Conservation (phyloP, 2,797 vertebrate genomes). For the Parauchenoglanis ngamensis region DNA sequence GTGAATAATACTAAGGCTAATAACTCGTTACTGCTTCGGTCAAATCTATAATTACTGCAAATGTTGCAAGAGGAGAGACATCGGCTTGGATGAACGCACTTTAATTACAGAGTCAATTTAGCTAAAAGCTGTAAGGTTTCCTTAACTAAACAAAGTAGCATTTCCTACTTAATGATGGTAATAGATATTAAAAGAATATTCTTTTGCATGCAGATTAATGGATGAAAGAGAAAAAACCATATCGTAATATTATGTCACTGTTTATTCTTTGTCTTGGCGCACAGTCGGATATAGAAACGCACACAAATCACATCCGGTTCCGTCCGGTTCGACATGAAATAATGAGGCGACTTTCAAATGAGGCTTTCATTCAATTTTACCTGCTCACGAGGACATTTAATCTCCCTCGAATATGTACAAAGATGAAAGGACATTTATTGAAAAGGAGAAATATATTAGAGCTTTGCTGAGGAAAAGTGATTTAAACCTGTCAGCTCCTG, state of each 20-base stretch:
- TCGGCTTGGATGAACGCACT: not conserved
- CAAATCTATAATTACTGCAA: conserved; percentile 22
- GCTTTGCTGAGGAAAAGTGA: conserved; percentile 52
- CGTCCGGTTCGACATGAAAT: conserved; percentile 40
- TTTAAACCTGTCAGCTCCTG: conserved; percentile 59
- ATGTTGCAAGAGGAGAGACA: not conserved
- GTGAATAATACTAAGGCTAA: conserved; percentile 6
- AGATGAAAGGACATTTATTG: conserved; percentile 48
- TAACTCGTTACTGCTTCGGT: conserved; percentile 9
- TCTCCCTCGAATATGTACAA: conserved; percentile 56
- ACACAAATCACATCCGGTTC: conserved; percentile 18
- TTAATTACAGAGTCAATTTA: conserved; percentile 4
- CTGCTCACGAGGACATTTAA: conserved; percentile 56
- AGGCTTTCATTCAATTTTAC: conserved; percentile 57
- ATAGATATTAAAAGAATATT: conserved; percentile 15
- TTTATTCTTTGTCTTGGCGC: not conserved
- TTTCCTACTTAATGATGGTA: conserved; percentile 8
- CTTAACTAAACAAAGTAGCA: conserved; percentile 17
- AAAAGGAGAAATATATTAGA: conserved; percentile 50
- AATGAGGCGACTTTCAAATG: conserved; percentile 58
- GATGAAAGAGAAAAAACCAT: not conserved
- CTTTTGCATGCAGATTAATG: conserved; percentile 40
- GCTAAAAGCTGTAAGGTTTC: conserved; percentile 10
- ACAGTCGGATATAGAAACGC: conserved; percentile 35
- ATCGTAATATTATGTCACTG: conserved; percentile 24